phyloP scores from a whole-genome alignment of 2,797 vertebrate genomes.

The Siniperca undulata region DNA sequence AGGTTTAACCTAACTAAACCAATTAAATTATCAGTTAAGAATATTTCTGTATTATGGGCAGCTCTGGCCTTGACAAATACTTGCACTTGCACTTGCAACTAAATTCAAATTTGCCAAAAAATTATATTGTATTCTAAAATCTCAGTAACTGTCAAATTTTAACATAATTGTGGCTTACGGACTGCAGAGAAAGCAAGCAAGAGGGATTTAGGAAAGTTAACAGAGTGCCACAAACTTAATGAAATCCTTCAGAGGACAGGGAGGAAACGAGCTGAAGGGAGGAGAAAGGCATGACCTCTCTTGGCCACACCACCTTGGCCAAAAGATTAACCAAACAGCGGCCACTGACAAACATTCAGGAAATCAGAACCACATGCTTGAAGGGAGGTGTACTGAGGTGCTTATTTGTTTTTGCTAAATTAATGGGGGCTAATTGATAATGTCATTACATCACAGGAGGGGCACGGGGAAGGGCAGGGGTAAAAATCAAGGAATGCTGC shows the following conservation, averaged over 20 bases:
- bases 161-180: neutral
- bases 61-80: neutral
- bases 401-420: slow-evolving; percentile 91
- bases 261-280: slow-evolving; percentile 68
- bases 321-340: slow-evolving; percentile 85
- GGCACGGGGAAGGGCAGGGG: slow-evolving; percentile 73
- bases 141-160: slow-evolving; percentile 1
- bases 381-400: slow-evolving; percentile 76
- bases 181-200: slow-evolving; percentile 30
- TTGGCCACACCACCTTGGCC: slow-evolving; percentile 79
- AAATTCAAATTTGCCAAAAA: neutral
- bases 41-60: neutral
- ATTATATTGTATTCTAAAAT: neutral
- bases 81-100: neutral
- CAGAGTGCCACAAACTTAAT: slow-evolving; percentile 37
- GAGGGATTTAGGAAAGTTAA: slow-evolving; percentile 27
- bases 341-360: slow-evolving; percentile 85
- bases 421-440: slow-evolving; percentile 90
- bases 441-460: slow-evolving; percentile 86
- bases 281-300: slow-evolving; percentile 82
- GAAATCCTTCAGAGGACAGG: slow-evolving; percentile 62
- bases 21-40: neutral
- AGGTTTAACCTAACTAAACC: neutral
- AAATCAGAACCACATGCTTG: slow-evolving; percentile 89
- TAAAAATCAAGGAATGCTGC: slow-evolving; percentile 82